A percentile compares a stretch with the other conserved stretches of the same genome.
Conservation (phyloP, 2,113 vertebrate genomes). For the Salvelinus alpinus region DNA sequence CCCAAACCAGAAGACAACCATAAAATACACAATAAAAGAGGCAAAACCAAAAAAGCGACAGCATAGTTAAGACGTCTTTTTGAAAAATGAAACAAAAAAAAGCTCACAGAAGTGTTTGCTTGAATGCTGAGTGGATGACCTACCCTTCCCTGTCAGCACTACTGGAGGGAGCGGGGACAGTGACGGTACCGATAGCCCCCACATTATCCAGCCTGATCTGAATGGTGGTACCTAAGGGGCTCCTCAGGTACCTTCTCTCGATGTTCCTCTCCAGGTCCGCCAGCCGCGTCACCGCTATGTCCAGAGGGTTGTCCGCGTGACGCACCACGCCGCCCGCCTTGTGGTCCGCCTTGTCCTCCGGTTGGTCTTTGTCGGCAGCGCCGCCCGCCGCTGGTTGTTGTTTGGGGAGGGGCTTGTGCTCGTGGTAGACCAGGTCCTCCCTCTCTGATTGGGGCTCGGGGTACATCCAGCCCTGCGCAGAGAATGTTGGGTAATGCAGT, state of each 20-base stretch:
- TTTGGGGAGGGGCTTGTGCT: conserved; percentile 91
- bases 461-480: conserved; percentile 91
- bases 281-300: conserved; percentile 99
- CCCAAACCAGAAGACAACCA: background rate
- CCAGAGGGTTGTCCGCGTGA: conserved; percentile 97
- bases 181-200: conserved; percentile 89
- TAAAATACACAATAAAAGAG: background rate
- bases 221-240: conserved; percentile 99
- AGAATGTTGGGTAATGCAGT: background rate
- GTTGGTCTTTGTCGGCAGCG: conserved; percentile 71
- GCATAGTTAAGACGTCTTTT: background rate
- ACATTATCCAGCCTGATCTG: conserved; percentile 99
- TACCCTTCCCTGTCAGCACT: conserved; percentile 99
- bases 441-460: conserved; percentile 94
- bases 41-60: background rate
- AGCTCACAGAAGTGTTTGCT: conserved; percentile 81
- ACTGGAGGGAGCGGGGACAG: conserved; percentile 99
- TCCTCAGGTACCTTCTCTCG: conserved; percentile 99
- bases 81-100: conserved; percentile 50
- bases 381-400: conserved; percentile 73
- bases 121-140: conserved; percentile 91
- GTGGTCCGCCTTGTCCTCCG: conserved; percentile 74
- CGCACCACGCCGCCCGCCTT: conserved; percentile 86
- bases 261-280: conserved; percentile 99
- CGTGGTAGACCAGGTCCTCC: conserved; percentile 97